Conservation (phyloP, 1,140 invertebrate genomes). For the Leptonema lineaticorne region DNA sequence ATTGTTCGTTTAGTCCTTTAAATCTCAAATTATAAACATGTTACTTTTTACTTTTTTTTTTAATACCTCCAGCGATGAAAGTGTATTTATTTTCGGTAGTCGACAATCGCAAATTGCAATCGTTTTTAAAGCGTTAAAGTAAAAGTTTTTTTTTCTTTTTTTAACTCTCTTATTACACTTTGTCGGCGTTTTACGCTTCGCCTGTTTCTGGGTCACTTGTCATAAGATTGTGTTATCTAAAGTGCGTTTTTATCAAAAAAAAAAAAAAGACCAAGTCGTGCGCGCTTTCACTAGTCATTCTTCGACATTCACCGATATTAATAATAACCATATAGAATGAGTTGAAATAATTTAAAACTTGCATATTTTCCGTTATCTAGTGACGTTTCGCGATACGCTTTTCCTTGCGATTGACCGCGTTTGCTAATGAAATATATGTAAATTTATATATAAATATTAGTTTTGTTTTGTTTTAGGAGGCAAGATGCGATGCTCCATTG, state of each 20-base stretch:
- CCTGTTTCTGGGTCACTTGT: constrained; percentile 11
- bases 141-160: no score
- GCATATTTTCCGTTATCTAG: constrained; percentile 1
- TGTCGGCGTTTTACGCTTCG: constrained; percentile 16
- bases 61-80: not conserved
- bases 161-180: no score
- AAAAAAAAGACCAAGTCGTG: not conserved
- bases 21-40: no score
- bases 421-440: not conserved
- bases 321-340: no score
- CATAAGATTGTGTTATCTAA: constrained; percentile 21
- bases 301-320: not conserved
- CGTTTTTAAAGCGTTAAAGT: no score
- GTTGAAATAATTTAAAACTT: not conserved
- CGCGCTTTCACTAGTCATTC: not conserved
- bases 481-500: constrained; percentile 70
- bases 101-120: not conserved
- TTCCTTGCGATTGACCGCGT: not conserved
- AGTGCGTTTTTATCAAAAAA: constrained; percentile 1
- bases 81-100: not conserved
- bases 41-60: no score
- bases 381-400: not conserved
- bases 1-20: no score
- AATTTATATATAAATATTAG: not conserved
- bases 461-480: constrained; percentile 61